Evolutionary conservation across 2,113 vertebrate genomes (phyloP), one percentile per base, ranked within the genome.

Genomic region (Etheostoma cragini): DNA sequence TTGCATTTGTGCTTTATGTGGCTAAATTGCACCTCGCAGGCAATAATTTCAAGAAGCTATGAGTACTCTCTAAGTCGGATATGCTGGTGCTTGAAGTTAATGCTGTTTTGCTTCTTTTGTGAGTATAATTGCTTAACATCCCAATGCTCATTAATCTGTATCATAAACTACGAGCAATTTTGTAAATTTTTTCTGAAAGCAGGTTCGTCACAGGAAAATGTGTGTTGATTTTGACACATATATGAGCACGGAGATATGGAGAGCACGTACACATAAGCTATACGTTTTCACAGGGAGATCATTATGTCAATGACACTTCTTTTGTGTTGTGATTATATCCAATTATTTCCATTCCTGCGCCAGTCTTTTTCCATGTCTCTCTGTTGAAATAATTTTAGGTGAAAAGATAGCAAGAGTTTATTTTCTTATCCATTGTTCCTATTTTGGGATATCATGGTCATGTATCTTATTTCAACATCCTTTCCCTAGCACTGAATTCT

Each of bases 51-150:
- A 78, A 85, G 84, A 70, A 84, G 73, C 78, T 10, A 26, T 47
- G 83, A 89, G 80, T 47, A 14, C 88, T 66, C 80, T 88, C 78
- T 24, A 42, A 77, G 68, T 81, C 49, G 56, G 57, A 82, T 76
- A 72, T 56, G 78, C 63, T 50, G 87, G 52, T 68, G 58, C 87
- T 91, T 72, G 76, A 85, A 78, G 74, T 80, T 88, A 85, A 89
- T 89, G 83, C 79, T 88, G 85, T 89, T 88, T 78, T 85, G 83
- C 86, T 66, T 81, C 73, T 22, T 78, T 83, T 75, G 54, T 42
- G 65, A 76, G 67, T 57, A 26, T 89, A 82, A 89, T 84, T 91
- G 83, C 81, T 38, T 30, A 68, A 65, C 78, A 82, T 80, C 79
- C 83, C 80, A 60, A 80, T 26, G 64, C 79, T 87, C 76, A 68